Evolutionary conservation across 2,888 invertebrate genomes (phyloP), one percentile per base, ranked within the genome.

Genomic region (Agrochola litura): DNA sequence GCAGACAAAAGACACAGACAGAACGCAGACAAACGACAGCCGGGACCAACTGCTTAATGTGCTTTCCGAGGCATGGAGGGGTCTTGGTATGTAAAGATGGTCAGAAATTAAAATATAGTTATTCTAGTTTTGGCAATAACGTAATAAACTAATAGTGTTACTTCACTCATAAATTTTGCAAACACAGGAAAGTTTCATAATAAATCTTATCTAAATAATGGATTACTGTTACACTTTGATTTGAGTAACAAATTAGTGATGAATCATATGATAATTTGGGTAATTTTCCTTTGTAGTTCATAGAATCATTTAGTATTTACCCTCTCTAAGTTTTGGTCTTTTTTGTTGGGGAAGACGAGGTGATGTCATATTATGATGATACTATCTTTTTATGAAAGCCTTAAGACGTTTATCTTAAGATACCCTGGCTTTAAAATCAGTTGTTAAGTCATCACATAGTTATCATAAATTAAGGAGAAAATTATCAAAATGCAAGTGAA

Each of bases 161-260:
- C 19, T 72, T 22, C n/a, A 22, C 12, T 66, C 19, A 68, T 37
- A 68, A 46, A 49, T 22, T 73, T 49, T 30, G 30, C 52, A 76
- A 63, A 25, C 25, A 30, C 6, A 43, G 12, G 6, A 67, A 77
- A n/a, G 10, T 77, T 52, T 52, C 10, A 19, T 30, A 37, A 9
- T 58, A 19, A 77, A 60, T 69, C 46, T 49, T 56, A 70, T 70
- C 41, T 41, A 10, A 64, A 16, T 58, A 37, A 49, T 46, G 30
- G 19, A 64, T 69, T n/a, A 61, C 61, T 69, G 14, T 64, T 22
- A 25, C 5, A 46, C 10, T 73, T 49, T 37, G n/a, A 79, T 70
- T 66, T 5, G 14, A 41, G 56, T 56, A 52, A 41, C 54, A 49
- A 63, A 56, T 69, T 41, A 22, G 6, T 68, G 6, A 54, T 54